phyloP scores from a whole-genome alignment of 2,797 vertebrate genomes.

The Vipera ursinii region DNA sequence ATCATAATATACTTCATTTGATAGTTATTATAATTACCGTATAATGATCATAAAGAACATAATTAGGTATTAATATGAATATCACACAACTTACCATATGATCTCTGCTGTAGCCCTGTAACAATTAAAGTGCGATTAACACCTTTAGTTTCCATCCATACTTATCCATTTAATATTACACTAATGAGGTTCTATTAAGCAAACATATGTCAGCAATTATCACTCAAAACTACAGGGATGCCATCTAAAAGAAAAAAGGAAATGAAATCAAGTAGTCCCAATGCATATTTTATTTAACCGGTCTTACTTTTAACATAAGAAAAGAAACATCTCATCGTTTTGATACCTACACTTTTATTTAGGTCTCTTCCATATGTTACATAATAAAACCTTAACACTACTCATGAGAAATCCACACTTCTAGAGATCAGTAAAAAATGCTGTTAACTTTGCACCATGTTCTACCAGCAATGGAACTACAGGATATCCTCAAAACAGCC shows the following conservation, averaged over 20 bases:
- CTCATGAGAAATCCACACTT: neutral
- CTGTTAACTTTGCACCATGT: neutral
- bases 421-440: neutral
- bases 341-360: neutral
- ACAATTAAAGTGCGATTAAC: constrained; percentile 66
- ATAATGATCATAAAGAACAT: constrained; percentile 50
- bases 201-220: constrained; percentile 27
- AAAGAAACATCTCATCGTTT: neutral
- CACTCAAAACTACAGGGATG: neutral
- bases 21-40: constrained; percentile 58
- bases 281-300: neutral
- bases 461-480: neutral
- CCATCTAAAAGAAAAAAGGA: neutral
- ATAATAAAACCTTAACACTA: neutral
- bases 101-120: constrained; percentile 44
- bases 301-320: neutral
- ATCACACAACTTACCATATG: constrained; percentile 24
- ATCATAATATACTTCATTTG: constrained; percentile 52
- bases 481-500: neutral
- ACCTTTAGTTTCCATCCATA: constrained; percentile 62
- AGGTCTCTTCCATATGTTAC: neutral
- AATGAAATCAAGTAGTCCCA: constrained; percentile 1
- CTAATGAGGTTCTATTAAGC: constrained; percentile 39
- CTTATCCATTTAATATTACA: constrained; percentile 62
- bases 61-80: constrained; percentile 39